Evolutionary conservation across 2,888 invertebrate genomes (phyloP).

Genomic region (Sisyra terminalis): DNA sequence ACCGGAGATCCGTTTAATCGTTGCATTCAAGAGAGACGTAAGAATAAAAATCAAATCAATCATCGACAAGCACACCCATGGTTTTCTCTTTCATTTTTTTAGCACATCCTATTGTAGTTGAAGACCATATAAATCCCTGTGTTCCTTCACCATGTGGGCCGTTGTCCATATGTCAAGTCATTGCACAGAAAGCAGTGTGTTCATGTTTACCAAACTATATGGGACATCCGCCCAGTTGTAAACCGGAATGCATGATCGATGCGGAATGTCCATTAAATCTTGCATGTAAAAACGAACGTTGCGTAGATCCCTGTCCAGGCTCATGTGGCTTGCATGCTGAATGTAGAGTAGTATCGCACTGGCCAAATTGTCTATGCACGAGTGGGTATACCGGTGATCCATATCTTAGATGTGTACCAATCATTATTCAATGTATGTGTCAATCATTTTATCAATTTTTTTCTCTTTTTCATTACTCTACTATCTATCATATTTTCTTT

Average conservation of each 20-base stretch:
- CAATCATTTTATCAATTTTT: neutral
- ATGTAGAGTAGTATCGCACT: conserved; percentile 53
- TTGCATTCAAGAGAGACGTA: conserved; percentile 46
- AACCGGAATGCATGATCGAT: conserved; percentile 58
- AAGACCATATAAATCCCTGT: conserved; percentile 34
- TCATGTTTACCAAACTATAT: conserved; percentile 56
- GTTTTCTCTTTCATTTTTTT: conserved; percentile 16
- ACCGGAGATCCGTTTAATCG: conserved; percentile 63
- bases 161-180: conserved; percentile 55
- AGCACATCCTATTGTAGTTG: conserved; percentile 11
- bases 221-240: conserved; percentile 63
- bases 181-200: conserved; percentile 52
- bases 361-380: conserved; percentile 56
- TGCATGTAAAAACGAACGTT: conserved; percentile 53
- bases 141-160: conserved; percentile 60
- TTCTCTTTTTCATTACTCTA: neutral
- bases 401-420: conserved; percentile 48
- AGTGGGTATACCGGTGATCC: conserved; percentile 61
- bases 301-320: conserved; percentile 57
- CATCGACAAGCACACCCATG: neutral
- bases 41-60: conserved; percentile 24
- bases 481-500: neutral
- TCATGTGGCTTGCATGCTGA: conserved; percentile 56
- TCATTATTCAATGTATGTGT: conserved; percentile 1
- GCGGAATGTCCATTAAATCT: conserved; percentile 56